Evolutionary conservation across 2,113 vertebrate genomes (phyloP).

Genomic region (Orcinus orca): DNA sequence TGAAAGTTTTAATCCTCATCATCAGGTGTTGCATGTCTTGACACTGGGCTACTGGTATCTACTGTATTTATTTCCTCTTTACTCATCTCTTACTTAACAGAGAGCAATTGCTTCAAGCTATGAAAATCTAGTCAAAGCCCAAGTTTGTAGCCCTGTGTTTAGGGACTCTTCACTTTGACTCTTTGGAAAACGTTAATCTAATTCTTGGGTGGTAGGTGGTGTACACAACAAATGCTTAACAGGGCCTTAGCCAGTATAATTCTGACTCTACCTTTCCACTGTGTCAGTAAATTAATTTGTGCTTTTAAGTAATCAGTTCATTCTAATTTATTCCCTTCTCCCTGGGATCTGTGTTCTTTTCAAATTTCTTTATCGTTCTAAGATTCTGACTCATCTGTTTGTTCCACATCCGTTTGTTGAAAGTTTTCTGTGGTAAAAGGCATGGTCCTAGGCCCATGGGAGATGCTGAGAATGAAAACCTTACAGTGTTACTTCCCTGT

Average conservation of each 20-base stretch:
- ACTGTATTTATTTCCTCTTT: neutral
- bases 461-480: neutral
- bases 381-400: neutral
- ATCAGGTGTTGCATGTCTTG: neutral
- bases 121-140: neutral
- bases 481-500: neutral
- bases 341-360: neutral
- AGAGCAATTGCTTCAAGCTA: neutral
- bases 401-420: neutral
- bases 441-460: neutral
- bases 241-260: neutral
- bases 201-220: neutral
- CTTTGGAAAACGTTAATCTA: neutral
- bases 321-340: neutral
- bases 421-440: neutral
- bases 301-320: neutral
- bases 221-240: neutral
- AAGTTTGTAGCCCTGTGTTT: neutral
- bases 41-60: neutral
- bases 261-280: neutral
- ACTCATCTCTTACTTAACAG: neutral
- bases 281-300: neutral
- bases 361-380: neutral
- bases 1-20: neutral
- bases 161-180: neutral